Evolutionary conservation across 2,797 vertebrate genomes (phyloP), one percentile per base, ranked within the genome.

Genomic region (Chrysocyon brachyurus): DNA sequence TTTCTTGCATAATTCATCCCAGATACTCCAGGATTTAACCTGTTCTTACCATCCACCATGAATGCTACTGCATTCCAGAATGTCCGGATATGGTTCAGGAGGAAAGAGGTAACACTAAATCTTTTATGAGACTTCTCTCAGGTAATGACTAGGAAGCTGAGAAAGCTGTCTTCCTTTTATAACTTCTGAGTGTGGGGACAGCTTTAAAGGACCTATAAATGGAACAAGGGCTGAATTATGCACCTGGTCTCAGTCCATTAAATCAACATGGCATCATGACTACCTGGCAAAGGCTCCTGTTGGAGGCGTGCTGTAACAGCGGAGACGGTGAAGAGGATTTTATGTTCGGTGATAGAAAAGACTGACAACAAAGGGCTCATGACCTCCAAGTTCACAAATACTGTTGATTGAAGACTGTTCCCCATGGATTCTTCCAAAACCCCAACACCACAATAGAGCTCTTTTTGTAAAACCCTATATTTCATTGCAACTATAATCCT

Each of bases 191-290:
- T 12, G 49, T 72, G 90, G 66, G 28, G n/a, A 66, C 75, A 57
- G 77, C 94, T 96, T 66, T 93, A 90, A 94, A 96, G 40, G n/a
- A 94, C 87, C 91, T 94, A 56, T 95, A 97, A 97, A 97, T 6
- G 68, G 66, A 1, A 59, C 68, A 63, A 73, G 94, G 96, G 96
- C 84, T 96, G 97, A 97, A 86, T 90, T 79, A 91, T 52, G 96
- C 87, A 94, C 73, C 88, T 84, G 52, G 52, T 33, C 83, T 93
- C 40, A 17, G n/a, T 83, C 97, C 93, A 94, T 97, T 90, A 98
- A 98, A 98, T 97, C 98, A 97, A 16, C 77, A 82, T 91, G 91
- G 93, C 88, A 87, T 94, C 97, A 96, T 97, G 96, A 97, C 85
- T 63, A 78, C 73, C 70, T 1, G 59, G 92, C 77, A 96, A 96